These are phyloP conservation scores for Catajapyx aquilonaris DNA, from an alignment of 1,140 invertebrate species.

Conservation along the genomic window DNA sequence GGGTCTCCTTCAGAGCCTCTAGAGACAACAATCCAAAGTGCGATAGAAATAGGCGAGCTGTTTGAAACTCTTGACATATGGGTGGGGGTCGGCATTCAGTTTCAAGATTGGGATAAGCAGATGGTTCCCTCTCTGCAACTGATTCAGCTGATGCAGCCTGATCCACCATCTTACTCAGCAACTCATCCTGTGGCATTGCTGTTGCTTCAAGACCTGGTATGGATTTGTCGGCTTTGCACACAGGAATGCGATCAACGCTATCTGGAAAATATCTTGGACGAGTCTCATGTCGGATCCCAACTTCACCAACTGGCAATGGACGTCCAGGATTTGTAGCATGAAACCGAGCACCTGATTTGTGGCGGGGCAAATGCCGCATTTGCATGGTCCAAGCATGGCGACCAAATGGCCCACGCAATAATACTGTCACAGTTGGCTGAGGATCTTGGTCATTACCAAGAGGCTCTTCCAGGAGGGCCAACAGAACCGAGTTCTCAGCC, in stretches of 20 bases:
- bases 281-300: slow-evolving; percentile 26
- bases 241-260: slow-evolving; percentile 51
- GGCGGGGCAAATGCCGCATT: slow-evolving; percentile 54
- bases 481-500: slow-evolving; percentile 66
- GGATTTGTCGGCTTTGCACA: slow-evolving; percentile 43
- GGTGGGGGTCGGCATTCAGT: slow-evolving; percentile 61
- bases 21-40: slow-evolving; percentile 81
- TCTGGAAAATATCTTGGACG: slow-evolving; percentile 64
- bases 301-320: slow-evolving; percentile 51
- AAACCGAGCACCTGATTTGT: slow-evolving; percentile 47
- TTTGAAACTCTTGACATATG: slow-evolving; percentile 77
- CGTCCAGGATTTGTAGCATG: slow-evolving; percentile 48
- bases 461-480: slow-evolving; percentile 78
- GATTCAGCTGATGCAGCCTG: slow-evolving; percentile 2
- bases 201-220: slow-evolving; percentile 21
- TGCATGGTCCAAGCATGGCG: slow-evolving; percentile 88
- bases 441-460: slow-evolving; percentile 38
- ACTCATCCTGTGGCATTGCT: slow-evolving; percentile 24
- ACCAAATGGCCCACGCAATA: slow-evolving; percentile 78
- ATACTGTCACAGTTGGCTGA: slow-evolving; percentile 39
- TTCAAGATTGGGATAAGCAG: slow-evolving; percentile 9
- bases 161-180: slow-evolving; percentile 20
- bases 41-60: slow-evolving; percentile 75
- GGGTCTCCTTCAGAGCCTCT: slow-evolving; percentile 32
- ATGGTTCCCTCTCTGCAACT: slow-evolving; percentile 20